phyloP scores from a whole-genome alignment of 2,797 vertebrate genomes.

The Heteromormyrus szaboi region DNA sequence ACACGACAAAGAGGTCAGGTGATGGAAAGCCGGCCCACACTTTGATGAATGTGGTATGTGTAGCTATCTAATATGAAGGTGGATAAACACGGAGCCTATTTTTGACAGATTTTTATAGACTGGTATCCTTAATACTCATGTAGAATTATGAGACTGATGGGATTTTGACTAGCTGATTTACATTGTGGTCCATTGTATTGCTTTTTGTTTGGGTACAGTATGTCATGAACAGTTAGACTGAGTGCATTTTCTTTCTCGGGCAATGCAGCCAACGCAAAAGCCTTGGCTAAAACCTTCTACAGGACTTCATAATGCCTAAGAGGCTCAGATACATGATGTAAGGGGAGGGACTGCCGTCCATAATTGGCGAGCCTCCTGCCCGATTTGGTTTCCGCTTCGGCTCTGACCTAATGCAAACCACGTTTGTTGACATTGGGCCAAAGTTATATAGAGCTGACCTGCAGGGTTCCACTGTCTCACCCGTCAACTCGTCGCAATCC shows the following conservation, averaged over 20 bases:
- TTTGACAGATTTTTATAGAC: neutral
- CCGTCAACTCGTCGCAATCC: neutral
- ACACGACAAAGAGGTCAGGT: neutral
- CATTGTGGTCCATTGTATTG: no score
- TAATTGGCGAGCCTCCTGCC: conserved; percentile 53
- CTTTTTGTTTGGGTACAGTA: neutral
- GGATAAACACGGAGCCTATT: neutral
- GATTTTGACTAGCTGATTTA: neutral
- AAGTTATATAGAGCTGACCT: conserved; percentile 50
- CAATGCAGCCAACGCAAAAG: neutral
- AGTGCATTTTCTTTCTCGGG: neutral
- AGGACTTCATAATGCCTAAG: conserved; percentile 28
- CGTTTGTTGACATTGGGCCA: conserved; percentile 46
- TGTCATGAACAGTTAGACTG: neutral
- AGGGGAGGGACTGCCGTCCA: conserved; percentile 32
- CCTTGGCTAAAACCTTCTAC: conserved; percentile 1
- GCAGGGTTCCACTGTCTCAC: conserved; percentile 32
- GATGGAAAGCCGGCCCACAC: neutral
- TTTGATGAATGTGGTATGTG: neutral
- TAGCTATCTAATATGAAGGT: neutral
- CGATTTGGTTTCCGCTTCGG: conserved; percentile 52
- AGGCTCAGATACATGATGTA: conserved; percentile 21
- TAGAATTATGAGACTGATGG: neutral
- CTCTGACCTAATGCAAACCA: conserved; percentile 55
- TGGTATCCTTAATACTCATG: neutral